Evolutionary conservation across 2,888 invertebrate genomes (phyloP).

Genomic region (Drosophila melanosoma): DNA sequence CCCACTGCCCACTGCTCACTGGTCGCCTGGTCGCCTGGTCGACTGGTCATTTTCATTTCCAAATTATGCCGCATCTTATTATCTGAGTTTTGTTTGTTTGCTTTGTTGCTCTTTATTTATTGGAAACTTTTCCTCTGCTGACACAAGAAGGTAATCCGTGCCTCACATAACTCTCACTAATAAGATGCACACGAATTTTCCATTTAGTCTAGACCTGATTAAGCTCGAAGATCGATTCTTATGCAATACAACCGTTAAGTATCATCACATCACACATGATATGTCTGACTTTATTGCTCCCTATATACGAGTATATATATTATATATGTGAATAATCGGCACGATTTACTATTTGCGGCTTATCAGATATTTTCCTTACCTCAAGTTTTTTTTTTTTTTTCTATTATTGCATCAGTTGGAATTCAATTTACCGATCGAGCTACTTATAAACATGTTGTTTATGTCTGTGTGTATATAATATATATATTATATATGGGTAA

Average conservation of each 20-base stretch:
- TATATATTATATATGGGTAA: not conserved
- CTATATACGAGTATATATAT: constrained; percentile 4
- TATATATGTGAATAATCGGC: not conserved
- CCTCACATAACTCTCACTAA: constrained; percentile 45
- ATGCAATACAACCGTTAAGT: constrained; percentile 43
- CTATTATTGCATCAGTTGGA: constrained; percentile 62
- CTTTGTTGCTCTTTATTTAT: constrained; percentile 57
- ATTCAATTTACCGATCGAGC: constrained; percentile 42
- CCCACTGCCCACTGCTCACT: constrained; percentile 6
- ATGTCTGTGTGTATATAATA: constrained; percentile 30
- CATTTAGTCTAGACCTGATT: constrained; percentile 17
- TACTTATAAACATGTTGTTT: constrained; percentile 54
- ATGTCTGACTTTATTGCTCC: constrained; percentile 25
- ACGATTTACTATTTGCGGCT: constrained; percentile 11
- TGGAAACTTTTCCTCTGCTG: constrained; percentile 43
- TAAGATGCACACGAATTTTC: constrained; percentile 17
- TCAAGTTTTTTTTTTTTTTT: constrained; percentile 38
- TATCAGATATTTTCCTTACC: constrained; percentile 64
- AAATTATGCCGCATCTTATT: constrained; percentile 80
- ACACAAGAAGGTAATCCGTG: constrained; percentile 60
- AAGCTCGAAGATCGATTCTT: constrained; percentile 23
- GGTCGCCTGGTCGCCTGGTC: constrained; percentile 4
- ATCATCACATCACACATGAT: constrained; percentile 26
- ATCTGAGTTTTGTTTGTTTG: constrained; percentile 70
- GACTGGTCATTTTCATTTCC: constrained; percentile 72